Percentiles rank a stretch among this genome's conserved stretches.
Conservation (phyloP, 2,113 vertebrate genomes). For the Sprattus sprattus region DNA sequence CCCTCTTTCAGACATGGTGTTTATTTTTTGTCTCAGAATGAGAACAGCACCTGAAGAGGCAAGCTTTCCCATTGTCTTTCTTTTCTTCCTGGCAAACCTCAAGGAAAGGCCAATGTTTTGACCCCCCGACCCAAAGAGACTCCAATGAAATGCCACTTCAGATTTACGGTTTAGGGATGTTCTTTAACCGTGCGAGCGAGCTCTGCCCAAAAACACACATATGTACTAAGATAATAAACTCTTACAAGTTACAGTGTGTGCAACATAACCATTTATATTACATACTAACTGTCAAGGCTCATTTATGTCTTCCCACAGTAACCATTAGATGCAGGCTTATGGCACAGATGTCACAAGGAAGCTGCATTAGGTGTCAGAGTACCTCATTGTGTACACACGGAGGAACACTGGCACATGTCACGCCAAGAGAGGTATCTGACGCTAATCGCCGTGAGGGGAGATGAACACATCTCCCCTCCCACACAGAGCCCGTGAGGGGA, state of each 20-base stretch:
- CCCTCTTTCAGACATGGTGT: too few relatives aligned
- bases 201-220: background rate
- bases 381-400: background rate
- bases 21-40: too few relatives aligned
- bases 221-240: background rate
- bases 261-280: background rate
- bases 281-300: background rate
- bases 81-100: too few relatives aligned
- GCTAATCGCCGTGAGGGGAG: background rate
- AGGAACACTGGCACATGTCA: background rate
- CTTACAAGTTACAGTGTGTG: background rate
- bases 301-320: background rate
- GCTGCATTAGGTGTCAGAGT: background rate
- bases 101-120: too few relatives aligned
- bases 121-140: too few relatives aligned
- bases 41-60: too few relatives aligned
- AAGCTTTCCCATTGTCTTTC: too few relatives aligned
- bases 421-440: background rate
- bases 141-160: background rate
- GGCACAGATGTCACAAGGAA: background rate
- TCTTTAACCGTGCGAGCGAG: background rate
- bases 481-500: too few relatives aligned
- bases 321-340: background rate
- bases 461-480: too few relatives aligned
- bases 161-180: background rate